Conservation (phyloP, 2,888 invertebrate genomes). For the Cephus sareptanus region DNA sequence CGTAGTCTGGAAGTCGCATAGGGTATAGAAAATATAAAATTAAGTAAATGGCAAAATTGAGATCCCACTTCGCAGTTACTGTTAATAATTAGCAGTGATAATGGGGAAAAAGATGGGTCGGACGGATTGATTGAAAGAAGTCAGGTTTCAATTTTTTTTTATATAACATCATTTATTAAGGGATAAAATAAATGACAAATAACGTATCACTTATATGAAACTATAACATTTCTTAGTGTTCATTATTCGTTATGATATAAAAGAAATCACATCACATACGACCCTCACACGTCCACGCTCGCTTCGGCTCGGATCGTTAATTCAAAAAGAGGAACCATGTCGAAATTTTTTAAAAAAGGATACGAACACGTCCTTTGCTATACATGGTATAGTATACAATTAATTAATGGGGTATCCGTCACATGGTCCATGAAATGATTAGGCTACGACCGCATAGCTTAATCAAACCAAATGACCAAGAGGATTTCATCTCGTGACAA, state of each 20-base stretch:
- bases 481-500: slow-evolving; percentile 24
- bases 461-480: slow-evolving; percentile 52
- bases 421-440: slow-evolving; percentile 48
- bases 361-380: not conserved
- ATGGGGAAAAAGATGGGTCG: too few species aligned
- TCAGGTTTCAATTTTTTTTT: slow-evolving; percentile 35
- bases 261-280: slow-evolving; percentile 66
- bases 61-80: too few species aligned
- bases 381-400: slow-evolving; percentile 5
- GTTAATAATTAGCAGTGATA: too few species aligned
- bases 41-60: too few species aligned
- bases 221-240: slow-evolving; percentile 66
- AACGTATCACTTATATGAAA: slow-evolving; percentile 67
- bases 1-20: too few species aligned
- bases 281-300: slow-evolving; percentile 43
- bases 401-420: slow-evolving; percentile 2
- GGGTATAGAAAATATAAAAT: too few species aligned
- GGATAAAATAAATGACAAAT: slow-evolving; percentile 67
- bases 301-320: slow-evolving; percentile 26
- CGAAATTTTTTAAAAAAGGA: slow-evolving; percentile 2
- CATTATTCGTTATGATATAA: slow-evolving; percentile 65
- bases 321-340: slow-evolving; percentile 3
- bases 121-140: too few species aligned
- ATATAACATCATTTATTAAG: slow-evolving; percentile 67
- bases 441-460: slow-evolving; percentile 59